Base-by-base conservation (phyloP, 2,113 vertebrate species). In the Willisornis vidua region DNA sequence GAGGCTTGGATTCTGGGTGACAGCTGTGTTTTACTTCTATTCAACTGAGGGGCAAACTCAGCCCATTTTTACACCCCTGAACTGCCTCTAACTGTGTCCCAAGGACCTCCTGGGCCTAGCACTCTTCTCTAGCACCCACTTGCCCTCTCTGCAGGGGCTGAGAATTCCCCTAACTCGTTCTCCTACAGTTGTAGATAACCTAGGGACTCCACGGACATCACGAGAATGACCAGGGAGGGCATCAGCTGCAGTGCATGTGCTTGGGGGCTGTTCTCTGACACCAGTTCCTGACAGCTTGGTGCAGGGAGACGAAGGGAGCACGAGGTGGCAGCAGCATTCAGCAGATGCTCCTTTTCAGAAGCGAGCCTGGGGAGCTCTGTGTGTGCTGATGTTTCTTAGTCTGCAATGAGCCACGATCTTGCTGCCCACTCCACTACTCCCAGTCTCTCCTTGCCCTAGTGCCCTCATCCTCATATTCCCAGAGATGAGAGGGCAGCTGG, bases 321-420 rank as follows among this genome's bases (percentile, higher is more conserved):
- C 92, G 29, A 96, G 97, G 65, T 95, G 90, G 95, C 96, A 96
- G 93, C 54, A 96, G 57, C 54, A 92, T 74, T 68, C 58, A 94
- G 94, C 52, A 93, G 82, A 90, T 92, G 66, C 49, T 91, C 8
- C 3, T 14, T 26, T 17, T 45, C 12, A 57, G 25, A 39, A 37
- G 14, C 2, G 4, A 29, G 24, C 39, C 10, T 3, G 1, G 13
- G 18, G 20, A 57, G 57, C 57, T 55, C 55, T 3, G 33, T 11
- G 37, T 4, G 6, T 0, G 0, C n/a, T 9, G 5, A 0, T n/a
- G 2, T 3, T 51, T 23, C 24, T 23, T 3, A n/a, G 12, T 26
- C 29, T 25, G 26, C 7, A 33, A 8, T 5, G 70, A 75, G 28
- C 14, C 61, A 19, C 14, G n/a, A 0, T 0, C 16, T n/a, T 15